phyloP scores from a whole-genome alignment of 2,888 invertebrate species.

The Caenorhabditis drosophilae region DNA sequence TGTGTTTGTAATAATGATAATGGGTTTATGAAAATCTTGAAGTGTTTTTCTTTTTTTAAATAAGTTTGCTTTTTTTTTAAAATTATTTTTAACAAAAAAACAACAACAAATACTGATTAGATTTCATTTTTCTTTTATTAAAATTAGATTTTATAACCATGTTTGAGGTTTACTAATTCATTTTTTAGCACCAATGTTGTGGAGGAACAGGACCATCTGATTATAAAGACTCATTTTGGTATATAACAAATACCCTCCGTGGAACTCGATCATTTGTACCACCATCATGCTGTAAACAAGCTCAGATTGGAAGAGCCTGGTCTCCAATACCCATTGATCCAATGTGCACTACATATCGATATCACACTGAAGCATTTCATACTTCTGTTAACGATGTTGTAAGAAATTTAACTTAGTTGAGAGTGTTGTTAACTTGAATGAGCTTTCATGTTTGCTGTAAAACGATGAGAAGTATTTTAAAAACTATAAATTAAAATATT shows the following conservation, averaged over 20 bases:
- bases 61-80: slow-evolving; percentile 10
- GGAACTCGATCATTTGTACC: slow-evolving; percentile 66
- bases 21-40: no score
- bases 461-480: neutral
- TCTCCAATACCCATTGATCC: slow-evolving; percentile 61
- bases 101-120: no score
- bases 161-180: no score
- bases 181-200: slow-evolving; percentile 66
- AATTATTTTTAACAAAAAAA: slow-evolving; percentile 18
- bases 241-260: slow-evolving; percentile 60
- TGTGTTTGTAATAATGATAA: no score
- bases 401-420: no score
- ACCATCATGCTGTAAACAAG: slow-evolving; percentile 62
- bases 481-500: slow-evolving; percentile 7
- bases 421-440: slow-evolving; percentile 9
- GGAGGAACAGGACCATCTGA: slow-evolving; percentile 58
- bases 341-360: slow-evolving; percentile 65
- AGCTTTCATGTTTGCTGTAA: neutral
- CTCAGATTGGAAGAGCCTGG: slow-evolving; percentile 62
- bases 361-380: slow-evolving; percentile 51
- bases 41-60: no score
- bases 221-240: slow-evolving; percentile 67
- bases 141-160: no score
- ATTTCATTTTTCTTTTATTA: no score
- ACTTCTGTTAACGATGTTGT: slow-evolving; percentile 60